phyloP scores from a whole-genome alignment of 2,113 vertebrate species.

The Miniopterus natalensis region DNA sequence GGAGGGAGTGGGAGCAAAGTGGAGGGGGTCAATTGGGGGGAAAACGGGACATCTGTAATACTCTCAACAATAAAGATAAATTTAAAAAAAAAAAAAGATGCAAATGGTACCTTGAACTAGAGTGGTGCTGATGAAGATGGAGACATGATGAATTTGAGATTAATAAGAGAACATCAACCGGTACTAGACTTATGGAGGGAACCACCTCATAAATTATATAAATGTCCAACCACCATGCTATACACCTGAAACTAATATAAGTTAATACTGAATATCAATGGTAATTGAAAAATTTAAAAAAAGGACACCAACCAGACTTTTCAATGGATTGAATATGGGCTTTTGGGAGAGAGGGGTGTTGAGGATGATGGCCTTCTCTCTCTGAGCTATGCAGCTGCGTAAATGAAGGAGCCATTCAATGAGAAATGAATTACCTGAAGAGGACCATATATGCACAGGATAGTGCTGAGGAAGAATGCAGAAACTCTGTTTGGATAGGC shows the following conservation, averaged over 20 bases:
- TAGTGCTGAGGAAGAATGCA: neutral
- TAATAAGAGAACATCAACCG: neutral
- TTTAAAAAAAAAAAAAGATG: neutral
- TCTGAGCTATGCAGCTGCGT: neutral
- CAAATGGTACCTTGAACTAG: neutral
- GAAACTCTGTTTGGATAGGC: neutral
- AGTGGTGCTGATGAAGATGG: neutral
- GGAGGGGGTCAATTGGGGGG: neutral
- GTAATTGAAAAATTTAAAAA: neutral
- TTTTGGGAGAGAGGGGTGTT: neutral
- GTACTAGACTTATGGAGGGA: neutral
- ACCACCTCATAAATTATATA: neutral
- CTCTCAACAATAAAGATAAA: too few species aligned
- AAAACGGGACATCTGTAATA: too few species aligned
- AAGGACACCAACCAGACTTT: neutral
- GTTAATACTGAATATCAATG: neutral
- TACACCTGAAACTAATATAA: neutral
- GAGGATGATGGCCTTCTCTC: neutral
- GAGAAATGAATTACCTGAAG: neutral
- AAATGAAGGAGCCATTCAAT: neutral
- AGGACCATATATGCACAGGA: neutral
- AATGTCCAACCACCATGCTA: neutral
- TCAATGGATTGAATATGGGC: neutral
- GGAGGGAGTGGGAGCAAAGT: neutral
- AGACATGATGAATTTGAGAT: neutral